phyloP scores from a whole-genome alignment of 23 tunicate genomes.

The Trididemnum clinides region DNA sequence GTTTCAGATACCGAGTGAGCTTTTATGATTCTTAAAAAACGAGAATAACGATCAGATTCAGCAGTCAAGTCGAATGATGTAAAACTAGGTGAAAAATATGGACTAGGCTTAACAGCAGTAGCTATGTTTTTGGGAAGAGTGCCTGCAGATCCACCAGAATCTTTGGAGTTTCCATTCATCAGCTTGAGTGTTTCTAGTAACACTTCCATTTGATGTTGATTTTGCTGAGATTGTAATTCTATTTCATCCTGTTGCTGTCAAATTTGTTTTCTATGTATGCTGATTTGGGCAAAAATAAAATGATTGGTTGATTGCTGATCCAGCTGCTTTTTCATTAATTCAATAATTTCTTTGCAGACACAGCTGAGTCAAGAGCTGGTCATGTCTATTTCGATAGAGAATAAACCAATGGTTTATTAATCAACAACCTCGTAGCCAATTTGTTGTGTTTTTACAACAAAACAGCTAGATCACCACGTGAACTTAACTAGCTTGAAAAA shows the following conservation, averaged over 20 bases:
- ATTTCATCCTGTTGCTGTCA: not conserved
- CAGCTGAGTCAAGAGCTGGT: not conserved
- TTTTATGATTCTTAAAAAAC: conserved; percentile 14
- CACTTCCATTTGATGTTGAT: not conserved
- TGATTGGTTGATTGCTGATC: not conserved
- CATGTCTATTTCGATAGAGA: not conserved
- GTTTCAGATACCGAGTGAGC: conserved; percentile 34
- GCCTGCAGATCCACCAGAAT: not conserved
- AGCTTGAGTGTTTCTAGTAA: not conserved
- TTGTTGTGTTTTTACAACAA: not conserved
- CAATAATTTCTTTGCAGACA: not conserved
- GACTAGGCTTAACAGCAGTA: not conserved
- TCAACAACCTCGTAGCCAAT: not conserved
- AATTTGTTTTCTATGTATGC: too few species aligned
- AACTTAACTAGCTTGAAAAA: too few species aligned
- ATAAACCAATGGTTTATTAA: not conserved
- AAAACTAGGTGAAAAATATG: not conserved
- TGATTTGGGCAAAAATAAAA: too few species aligned
- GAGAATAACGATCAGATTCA: conserved; percentile 12
- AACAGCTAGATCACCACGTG: too few species aligned
- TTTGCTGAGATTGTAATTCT: not conserved
- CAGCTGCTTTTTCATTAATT: not conserved
- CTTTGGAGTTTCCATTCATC: not conserved
- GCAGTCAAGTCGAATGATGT: conserved; percentile 17
- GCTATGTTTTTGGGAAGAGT: not conserved